Conservation (phyloP, 2,888 invertebrate species). For the Macaria notata region DNA sequence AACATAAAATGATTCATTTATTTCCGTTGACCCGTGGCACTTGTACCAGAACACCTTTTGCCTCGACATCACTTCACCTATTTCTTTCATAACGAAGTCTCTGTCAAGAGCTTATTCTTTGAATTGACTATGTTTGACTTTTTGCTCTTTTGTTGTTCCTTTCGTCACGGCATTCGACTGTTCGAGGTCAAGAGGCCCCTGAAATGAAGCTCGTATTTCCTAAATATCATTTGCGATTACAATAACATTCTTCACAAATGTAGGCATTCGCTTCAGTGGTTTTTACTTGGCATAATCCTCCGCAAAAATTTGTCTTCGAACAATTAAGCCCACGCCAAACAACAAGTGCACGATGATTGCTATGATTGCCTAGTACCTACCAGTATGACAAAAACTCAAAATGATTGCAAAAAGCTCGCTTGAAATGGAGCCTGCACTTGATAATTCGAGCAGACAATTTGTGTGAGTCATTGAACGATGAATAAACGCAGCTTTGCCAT, state of each 20-base stretch:
- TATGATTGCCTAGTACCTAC: slow-evolving; percentile 39
- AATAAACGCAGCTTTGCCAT: slow-evolving; percentile 34
- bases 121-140: slow-evolving; percentile 44
- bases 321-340: slow-evolving; percentile 34
- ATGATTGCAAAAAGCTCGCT: slow-evolving; percentile 47
- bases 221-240: slow-evolving; percentile 36
- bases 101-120: slow-evolving; percentile 43
- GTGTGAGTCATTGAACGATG: slow-evolving; percentile 52
- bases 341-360: slow-evolving; percentile 46
- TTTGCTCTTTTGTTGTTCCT: slow-evolving; percentile 52
- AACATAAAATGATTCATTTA: slow-evolving; percentile 28
- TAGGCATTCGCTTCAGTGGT: slow-evolving; percentile 27
- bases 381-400: slow-evolving; percentile 35
- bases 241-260: slow-evolving; percentile 32
- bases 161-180: slow-evolving; percentile 54
- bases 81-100: slow-evolving; percentile 39
- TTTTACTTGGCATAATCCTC: slow-evolving; percentile 32
- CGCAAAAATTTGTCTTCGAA: slow-evolving; percentile 38
- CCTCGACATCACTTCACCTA: slow-evolving; percentile 41
- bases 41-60: slow-evolving; percentile 39
- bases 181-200: slow-evolving; percentile 58
- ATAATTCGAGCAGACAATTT: slow-evolving; percentile 60
- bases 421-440: slow-evolving; percentile 48
- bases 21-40: slow-evolving; percentile 44
- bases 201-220: slow-evolving; percentile 40